A percentile compares a stretch with the other conserved stretches of the same genome.
Evolutionary conservation across 1,140 invertebrate genomes (phyloP).

Genomic region (Leucophenga varia): DNA sequence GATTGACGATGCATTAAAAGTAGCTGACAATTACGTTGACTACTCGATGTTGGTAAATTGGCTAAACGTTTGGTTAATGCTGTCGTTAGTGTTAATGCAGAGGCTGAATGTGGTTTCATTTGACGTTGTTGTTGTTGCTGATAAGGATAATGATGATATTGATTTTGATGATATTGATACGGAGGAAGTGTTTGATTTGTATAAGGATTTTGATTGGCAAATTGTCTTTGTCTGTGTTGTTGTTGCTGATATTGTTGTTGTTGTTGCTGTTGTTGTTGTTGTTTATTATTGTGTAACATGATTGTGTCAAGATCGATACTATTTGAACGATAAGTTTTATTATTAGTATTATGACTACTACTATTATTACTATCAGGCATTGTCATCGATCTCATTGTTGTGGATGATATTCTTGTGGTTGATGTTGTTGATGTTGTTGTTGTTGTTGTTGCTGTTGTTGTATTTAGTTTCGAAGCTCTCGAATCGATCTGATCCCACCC

Average conservation of each 20-base stretch:
- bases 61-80: too few species aligned
- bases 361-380: too few species aligned
- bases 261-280: constrained; percentile 11
- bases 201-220: too few species aligned
- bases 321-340: constrained; percentile 8
- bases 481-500: constrained; percentile 56
- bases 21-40: too few species aligned
- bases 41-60: too few species aligned
- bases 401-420: neutral
- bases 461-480: constrained; percentile 41
- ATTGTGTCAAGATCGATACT: constrained; percentile 50
- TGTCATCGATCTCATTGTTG: neutral
- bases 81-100: too few species aligned
- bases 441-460: constrained; percentile 3
- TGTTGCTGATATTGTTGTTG: constrained; percentile 5
- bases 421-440: neutral
- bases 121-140: constrained; percentile 18
- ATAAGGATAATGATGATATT: constrained; percentile 15
- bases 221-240: too few species aligned
- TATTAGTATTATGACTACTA: too few species aligned
- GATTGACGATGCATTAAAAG: too few species aligned
- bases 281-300: constrained; percentile 31
- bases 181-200: too few species aligned
- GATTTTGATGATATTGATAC: constrained; percentile 6
- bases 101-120: too few species aligned